phyloP scores from a whole-genome alignment of 2,888 invertebrate genomes.

The Unio delphinus region DNA sequence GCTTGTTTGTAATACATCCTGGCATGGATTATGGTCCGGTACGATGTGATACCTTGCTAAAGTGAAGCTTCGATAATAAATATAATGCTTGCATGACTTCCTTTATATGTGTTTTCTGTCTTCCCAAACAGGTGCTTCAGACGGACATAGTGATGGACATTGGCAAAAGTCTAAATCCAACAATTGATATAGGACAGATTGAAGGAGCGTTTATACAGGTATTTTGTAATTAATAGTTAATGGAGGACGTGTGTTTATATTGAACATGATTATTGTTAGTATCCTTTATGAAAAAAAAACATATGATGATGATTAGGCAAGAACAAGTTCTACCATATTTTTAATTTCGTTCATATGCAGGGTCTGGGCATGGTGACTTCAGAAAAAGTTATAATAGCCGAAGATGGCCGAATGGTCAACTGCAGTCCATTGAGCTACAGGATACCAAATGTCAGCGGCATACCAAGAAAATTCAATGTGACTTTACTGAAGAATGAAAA shows the following conservation, averaged over 20 bases:
- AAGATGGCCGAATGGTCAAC: slow-evolving; percentile 82
- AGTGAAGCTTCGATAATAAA: no score
- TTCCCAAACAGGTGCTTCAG: slow-evolving; percentile 42
- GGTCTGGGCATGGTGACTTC: slow-evolving; percentile 34
- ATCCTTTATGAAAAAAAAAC: no score
- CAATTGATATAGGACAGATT: slow-evolving; percentile 62
- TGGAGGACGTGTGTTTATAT: no score
- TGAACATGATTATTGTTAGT: no score
- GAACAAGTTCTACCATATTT: no score
- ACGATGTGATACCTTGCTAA: no score
- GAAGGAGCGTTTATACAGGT: slow-evolving; percentile 43
- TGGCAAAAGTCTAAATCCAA: slow-evolving; percentile 60
- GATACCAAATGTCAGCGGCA: slow-evolving; percentile 91
- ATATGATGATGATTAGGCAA: no score
- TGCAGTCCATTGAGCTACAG: slow-evolving; percentile 95
- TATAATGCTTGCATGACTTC: background rate
- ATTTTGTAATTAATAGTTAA: no score
- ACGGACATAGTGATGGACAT: slow-evolving; percentile 64
- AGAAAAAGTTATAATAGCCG: slow-evolving; percentile 20
- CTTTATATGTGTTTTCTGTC: background rate
- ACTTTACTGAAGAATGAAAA: slow-evolving; percentile 88
- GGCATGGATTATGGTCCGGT: no score
- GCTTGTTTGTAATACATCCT: no score
- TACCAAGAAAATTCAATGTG: slow-evolving; percentile 92
- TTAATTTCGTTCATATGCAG: slow-evolving; percentile 5